phyloP scores from a whole-genome alignment of 2,113 vertebrate species.

The Grammomys dolichurus region DNA sequence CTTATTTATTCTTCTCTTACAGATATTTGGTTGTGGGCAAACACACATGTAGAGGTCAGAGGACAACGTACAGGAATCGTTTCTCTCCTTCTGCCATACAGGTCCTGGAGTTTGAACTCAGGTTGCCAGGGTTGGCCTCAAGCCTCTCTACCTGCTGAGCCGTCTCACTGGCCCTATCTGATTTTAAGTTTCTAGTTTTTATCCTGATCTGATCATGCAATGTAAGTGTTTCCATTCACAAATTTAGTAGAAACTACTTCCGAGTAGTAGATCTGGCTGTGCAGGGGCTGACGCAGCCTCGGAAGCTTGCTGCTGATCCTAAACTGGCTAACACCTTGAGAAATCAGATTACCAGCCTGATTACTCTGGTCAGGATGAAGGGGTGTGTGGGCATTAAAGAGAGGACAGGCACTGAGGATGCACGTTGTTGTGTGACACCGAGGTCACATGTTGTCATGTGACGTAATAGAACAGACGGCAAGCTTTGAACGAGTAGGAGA shows the following conservation, averaged over 20 bases:
- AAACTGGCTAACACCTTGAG: conserved; percentile 41
- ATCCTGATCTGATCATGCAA: background rate
- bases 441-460: no score
- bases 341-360: conserved; percentile 63
- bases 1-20: background rate
- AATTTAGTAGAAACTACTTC: background rate
- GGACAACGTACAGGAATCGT: background rate
- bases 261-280: conserved; percentile 3
- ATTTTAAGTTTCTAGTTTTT: background rate
- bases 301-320: conserved; percentile 46
- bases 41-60: background rate
- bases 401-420: background rate
- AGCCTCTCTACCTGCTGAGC: background rate
- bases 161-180: background rate
- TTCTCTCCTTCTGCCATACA: background rate
- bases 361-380: conserved; percentile 55
- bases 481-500: background rate
- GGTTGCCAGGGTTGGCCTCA: background rate
- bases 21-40: background rate
- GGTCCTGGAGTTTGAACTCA: background rate
- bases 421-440: background rate
- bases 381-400: conserved; percentile 3
- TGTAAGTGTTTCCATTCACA: conserved; percentile 32
- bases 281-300: background rate
- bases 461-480: background rate